Evolutionary conservation across 2,113 vertebrate genomes (phyloP), one percentile per base, ranked within the genome.

Genomic region (Corythaixoides concolor): DNA sequence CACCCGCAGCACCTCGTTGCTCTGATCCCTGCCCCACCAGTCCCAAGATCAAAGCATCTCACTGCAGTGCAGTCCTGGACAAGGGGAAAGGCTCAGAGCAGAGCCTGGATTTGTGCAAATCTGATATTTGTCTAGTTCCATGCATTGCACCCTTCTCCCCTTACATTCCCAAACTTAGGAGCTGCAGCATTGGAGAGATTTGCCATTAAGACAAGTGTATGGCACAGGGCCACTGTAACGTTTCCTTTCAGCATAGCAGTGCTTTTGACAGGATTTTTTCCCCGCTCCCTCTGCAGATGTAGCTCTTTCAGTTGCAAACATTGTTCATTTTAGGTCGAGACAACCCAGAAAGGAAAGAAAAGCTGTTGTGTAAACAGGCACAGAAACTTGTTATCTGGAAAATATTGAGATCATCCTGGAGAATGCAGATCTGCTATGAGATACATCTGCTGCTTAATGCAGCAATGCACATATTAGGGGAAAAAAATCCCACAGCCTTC

Each of bases 11-110:
- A 5, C 4, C 11, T 45, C 37, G 67, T 39, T 59, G 12, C 22
- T 20, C 35, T 43, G 4, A 3, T 45, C 4, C 1, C 16, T 1
- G 14, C 27, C 2, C 2, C 5, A 15, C 28, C 10, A 37, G 10
- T 39, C n/a, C 12, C 17, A 79, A 72, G 41, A 83, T 27, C 35
- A 83, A 89, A 45, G 21, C 21, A 59, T 18, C 22, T 68, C 53
- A 16, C 9, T 27, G 43, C 43, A 73, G 33, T 27, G 43, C 43
- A 73, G 33, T 17, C 63, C 23, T 2, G 6, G 41, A 39, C 4
- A 81, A 39, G 13, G 4, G 4, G 1, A 53, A 91, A 83, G 37
- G 21, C 41, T 49, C 30, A 66, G 58, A 80, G 13, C 11, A 81
- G 73, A 90, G 41, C 28, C 63, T 73, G 50, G 14, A 81, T 64